phyloP scores from a whole-genome alignment of 23 tunicate species.

The Botrylloides violaceus region DNA sequence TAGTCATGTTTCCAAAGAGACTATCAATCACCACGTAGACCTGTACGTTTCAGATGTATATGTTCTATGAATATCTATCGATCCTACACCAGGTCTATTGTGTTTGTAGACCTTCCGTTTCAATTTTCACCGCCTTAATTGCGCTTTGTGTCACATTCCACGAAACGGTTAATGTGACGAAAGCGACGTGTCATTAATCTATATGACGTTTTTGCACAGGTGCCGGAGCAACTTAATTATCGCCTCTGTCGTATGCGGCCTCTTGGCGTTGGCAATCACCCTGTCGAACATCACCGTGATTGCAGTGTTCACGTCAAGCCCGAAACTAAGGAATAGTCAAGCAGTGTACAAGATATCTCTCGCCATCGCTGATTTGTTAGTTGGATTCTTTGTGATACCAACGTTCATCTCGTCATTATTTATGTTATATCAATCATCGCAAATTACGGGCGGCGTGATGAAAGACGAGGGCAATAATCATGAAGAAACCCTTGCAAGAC shows the following conservation, averaged over 20 bases:
- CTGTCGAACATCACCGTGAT: constrained; percentile 32
- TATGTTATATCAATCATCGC: constrained; percentile 1
- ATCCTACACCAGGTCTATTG: no score
- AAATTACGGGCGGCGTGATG: constrained; percentile 1
- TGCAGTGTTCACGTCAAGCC: constrained; percentile 16
- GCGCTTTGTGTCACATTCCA: no score
- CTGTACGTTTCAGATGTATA: no score
- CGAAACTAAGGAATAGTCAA: constrained; percentile 42
- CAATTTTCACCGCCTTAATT: no score
- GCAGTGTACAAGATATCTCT: constrained; percentile 54
- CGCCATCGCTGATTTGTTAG: constrained; percentile 58
- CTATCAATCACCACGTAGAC: no score
- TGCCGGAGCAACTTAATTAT: constrained; percentile 34
- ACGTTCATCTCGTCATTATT: constrained; percentile 26
- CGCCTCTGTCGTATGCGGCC: constrained; percentile 21
- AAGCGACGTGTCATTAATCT: no score
- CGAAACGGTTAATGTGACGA: no score
- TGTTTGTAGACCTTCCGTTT: background rate
- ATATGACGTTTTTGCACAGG: constrained; percentile 23
- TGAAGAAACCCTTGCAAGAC: background rate
- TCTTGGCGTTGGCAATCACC: constrained; percentile 26
- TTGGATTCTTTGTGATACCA: constrained; percentile 46
- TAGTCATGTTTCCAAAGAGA: no score
- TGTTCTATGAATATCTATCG: no score
- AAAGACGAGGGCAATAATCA: background rate